Conservation (phyloP, 2,113 vertebrate genomes). For the Verasper variegatus region DNA sequence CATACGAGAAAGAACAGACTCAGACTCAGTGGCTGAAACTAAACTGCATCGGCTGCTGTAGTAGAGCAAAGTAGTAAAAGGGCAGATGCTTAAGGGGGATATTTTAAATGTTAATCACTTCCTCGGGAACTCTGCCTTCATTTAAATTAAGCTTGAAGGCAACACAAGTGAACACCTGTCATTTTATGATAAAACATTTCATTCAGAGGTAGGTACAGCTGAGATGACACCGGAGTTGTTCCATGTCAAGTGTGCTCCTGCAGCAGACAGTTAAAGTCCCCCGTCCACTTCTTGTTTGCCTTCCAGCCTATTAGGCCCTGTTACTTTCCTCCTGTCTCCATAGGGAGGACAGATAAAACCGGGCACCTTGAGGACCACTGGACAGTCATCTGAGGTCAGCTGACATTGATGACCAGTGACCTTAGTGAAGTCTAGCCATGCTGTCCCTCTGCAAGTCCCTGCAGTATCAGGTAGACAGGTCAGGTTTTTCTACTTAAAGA, state of each 20-base stretch:
- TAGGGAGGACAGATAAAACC: slow-evolving; percentile 36
- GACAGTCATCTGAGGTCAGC: slow-evolving; percentile 14
- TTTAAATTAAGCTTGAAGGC: slow-evolving; percentile 44
- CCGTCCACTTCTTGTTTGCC: slow-evolving; percentile 21
- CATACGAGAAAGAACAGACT: background rate
- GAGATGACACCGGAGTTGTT: slow-evolving; percentile 2
- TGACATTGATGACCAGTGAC: slow-evolving; percentile 34
- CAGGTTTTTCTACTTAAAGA: slow-evolving; percentile 29
- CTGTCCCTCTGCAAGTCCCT: background rate
- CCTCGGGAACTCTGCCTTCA: slow-evolving; percentile 29
- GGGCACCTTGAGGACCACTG: background rate
- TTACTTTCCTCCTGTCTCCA: background rate
- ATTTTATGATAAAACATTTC: slow-evolving; percentile 28
- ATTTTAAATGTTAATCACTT: slow-evolving; percentile 54
- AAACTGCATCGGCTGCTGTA: background rate
- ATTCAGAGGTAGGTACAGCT: background rate
- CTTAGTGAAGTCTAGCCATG: slow-evolving; percentile 14
- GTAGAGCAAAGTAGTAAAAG: slow-evolving; percentile 28
- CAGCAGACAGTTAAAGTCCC: slow-evolving; percentile 15
- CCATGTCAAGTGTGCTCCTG: slow-evolving; percentile 14
- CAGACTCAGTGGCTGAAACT: background rate
- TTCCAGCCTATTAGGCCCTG: slow-evolving; percentile 12
- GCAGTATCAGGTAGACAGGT: slow-evolving; percentile 36
- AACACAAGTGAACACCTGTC: slow-evolving; percentile 43
- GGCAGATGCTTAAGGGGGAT: slow-evolving; percentile 34